Evolutionary conservation across 2,888 invertebrate genomes (phyloP), one percentile per base, ranked within the genome.

Genomic region (Lobophora halterata): DNA sequence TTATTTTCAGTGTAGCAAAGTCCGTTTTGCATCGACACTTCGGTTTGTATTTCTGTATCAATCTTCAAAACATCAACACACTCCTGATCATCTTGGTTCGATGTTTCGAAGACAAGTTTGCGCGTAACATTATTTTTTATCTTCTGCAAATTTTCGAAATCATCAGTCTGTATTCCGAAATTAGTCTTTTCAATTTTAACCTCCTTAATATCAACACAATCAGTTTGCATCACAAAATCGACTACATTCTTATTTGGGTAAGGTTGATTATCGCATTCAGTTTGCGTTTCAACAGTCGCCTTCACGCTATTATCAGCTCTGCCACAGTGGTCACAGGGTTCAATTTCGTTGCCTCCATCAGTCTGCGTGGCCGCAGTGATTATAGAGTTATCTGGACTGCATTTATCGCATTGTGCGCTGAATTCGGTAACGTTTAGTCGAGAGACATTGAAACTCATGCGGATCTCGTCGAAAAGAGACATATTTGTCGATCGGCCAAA

Each of bases 391-490:
- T 71, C 64, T 1, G 55, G 26, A 14, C 46, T 45, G 17, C 34
- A 45, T 46, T 51, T 66, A 1, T 65, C 69, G 12, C 45, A 46
- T 2, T 55, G 46, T 1, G 49, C 54, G 41, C 61, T 67, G 0
- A 49, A 16, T 1, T 62, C 69, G 3, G 60, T 58, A 2, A 58
- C 35, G 18, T 65, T 71, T 20, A 54, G 55, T 26, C 65, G 61
- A n/a, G 80, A 72, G 35, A 65, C 52, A 46, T 73, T 78, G 55
- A 82, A 72, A 55, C 85, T 86, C 20, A 75, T 68, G 10, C 83
- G 61, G 45, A 87, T 79, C 58, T 87, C 86, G 55, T 87, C 85
- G 45, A 77, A 86, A 0, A 87, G 54, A 0, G 86, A 85, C 46
- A 86, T 54, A 55, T 85, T 83, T 0, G 85, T 82, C 1, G 59